Evolutionary conservation across 2,888 invertebrate species (phyloP).

Genomic region (Conistra vaccinii): DNA sequence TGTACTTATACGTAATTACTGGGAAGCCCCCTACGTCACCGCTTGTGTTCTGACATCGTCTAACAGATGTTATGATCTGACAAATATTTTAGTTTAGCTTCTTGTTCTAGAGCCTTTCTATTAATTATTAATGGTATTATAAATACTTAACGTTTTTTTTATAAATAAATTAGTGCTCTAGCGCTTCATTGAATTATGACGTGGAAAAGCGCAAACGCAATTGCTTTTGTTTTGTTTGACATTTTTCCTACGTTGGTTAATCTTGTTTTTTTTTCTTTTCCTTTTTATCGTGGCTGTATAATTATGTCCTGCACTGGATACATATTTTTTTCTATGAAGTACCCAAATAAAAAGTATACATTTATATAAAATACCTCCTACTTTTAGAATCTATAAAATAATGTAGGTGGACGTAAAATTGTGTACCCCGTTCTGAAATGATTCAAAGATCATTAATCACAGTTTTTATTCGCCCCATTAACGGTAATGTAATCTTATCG

Average conservation of each 20-base stretch:
- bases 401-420: slow-evolving; percentile 12
- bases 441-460: slow-evolving; percentile 64
- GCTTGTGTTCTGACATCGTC: slow-evolving; percentile 22
- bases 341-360: no score
- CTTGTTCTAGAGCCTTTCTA: background rate
- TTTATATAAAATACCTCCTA: no score
- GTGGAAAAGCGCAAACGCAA: background rate
- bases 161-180: background rate
- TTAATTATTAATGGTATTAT: background rate
- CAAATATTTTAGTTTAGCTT: slow-evolving; percentile 6
- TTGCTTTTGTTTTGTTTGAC: background rate
- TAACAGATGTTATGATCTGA: slow-evolving; percentile 2
- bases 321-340: background rate
- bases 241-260: background rate
- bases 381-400: slow-evolving; percentile 1
- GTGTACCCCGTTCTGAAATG: slow-evolving; percentile 4
- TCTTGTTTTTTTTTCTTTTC: background rate
- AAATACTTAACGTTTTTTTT: background rate
- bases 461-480: slow-evolving; percentile 56
- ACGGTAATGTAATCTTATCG: slow-evolving; percentile 65
- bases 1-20: slow-evolving; percentile 49
- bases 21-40: slow-evolving; percentile 15
- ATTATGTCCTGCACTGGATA: background rate
- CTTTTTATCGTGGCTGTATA: background rate
- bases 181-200: background rate